Percentiles rank a stretch among this genome's conserved stretches.
These are phyloP conservation scores for Apotomis turbidana DNA, from an alignment of 2,888 invertebrate genomes.

Conservation along the genomic window DNA sequence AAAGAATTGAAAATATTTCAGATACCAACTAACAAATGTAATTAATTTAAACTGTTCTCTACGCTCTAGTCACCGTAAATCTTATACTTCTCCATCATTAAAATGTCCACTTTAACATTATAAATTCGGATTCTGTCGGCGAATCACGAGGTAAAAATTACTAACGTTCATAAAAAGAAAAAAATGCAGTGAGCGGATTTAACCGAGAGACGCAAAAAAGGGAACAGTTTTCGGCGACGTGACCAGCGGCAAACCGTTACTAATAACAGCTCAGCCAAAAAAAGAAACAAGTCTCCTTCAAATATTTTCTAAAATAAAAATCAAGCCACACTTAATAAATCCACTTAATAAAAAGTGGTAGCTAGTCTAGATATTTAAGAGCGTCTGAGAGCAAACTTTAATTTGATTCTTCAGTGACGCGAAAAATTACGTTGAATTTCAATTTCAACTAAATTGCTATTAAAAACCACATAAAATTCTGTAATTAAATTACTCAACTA, in stretches of 20 bases:
- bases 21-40: too few species aligned
- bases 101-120: neutral
- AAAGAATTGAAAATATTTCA: too few species aligned
- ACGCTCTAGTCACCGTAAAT: neutral
- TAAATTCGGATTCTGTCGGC: neutral
- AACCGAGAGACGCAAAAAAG: conserved; percentile 18
- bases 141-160: neutral
- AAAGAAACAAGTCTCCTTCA: neutral
- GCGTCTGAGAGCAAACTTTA: neutral
- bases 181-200: conserved; percentile 8
- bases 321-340: neutral
- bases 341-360: neutral
- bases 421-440: neutral
- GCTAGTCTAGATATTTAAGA: neutral
- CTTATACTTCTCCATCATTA: neutral
- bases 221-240: conserved; percentile 31
- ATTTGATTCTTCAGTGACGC: neutral
- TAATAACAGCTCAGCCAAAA: conserved; percentile 15
- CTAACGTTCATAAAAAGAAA: neutral
- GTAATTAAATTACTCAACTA: too few species aligned
- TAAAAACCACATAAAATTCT: too few species aligned
- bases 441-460: too few species aligned
- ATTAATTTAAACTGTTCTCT: too few species aligned
- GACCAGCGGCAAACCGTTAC: conserved; percentile 23
- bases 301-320: conserved; percentile 4